Conservation (phyloP, 2,113 vertebrate species). For the Brachirus orientalis region DNA sequence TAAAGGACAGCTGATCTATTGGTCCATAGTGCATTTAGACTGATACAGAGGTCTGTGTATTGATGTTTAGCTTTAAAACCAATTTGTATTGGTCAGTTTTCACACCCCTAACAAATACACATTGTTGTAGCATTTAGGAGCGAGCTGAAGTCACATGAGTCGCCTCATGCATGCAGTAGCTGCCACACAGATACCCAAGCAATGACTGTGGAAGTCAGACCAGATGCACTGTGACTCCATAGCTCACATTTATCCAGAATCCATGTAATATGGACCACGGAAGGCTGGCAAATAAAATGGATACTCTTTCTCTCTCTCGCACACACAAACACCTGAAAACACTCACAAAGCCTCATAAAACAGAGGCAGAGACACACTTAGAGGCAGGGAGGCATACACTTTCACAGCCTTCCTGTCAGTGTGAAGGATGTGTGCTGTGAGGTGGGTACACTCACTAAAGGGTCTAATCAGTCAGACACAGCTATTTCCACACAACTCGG, state of each 20-base stretch:
- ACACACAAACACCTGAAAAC: constrained; percentile 3
- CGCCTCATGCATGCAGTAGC: too few species aligned
- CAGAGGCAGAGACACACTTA: constrained; percentile 5
- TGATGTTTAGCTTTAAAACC: too few species aligned
- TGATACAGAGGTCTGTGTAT: too few species aligned
- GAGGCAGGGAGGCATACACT: constrained; percentile 19
- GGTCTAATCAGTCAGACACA: constrained; percentile 53
- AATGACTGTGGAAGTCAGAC: neutral
- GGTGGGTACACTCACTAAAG: constrained; percentile 57
- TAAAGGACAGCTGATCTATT: too few species aligned
- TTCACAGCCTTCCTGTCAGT: constrained; percentile 38
- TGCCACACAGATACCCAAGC: too few species aligned
- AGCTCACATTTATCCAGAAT: neutral
- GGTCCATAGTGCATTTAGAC: too few species aligned
- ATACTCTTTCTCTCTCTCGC: neutral
- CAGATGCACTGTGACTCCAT: neutral
- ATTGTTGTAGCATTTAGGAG: too few species aligned
- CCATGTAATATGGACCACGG: neutral
- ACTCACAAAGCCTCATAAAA: constrained; percentile 7
- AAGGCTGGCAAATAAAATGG: neutral
- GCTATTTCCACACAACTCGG: constrained; percentile 21
- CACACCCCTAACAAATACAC: too few species aligned
- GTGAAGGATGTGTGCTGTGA: constrained; percentile 54
- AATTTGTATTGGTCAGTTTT: too few species aligned
- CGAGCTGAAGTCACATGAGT: too few species aligned